These are phyloP conservation scores for Coenonympha arcania DNA, from an alignment of 2,888 invertebrate genomes.

Conservation along the genomic window DNA sequence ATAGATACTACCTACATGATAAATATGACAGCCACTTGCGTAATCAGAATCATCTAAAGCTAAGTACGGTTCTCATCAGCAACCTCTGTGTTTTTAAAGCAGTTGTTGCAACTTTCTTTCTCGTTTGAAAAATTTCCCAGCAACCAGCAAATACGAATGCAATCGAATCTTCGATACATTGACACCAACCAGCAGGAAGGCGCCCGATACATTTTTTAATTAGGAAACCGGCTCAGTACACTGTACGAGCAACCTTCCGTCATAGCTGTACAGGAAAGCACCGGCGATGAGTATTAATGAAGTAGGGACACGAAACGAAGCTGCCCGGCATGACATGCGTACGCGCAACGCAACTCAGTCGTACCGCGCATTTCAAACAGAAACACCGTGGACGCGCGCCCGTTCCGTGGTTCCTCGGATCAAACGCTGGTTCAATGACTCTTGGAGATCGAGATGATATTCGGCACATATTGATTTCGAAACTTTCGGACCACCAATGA, in stretches of 20 bases:
- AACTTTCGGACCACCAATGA: constrained; percentile 14
- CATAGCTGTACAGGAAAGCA: constrained; percentile 65
- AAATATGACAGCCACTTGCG: too few species aligned
- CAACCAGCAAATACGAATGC: constrained; percentile 2
- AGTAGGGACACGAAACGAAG: constrained; percentile 49
- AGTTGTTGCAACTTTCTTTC: neutral
- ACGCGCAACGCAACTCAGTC: constrained; percentile 53
- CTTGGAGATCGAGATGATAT: constrained; percentile 24
- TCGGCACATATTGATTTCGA: constrained; percentile 19
- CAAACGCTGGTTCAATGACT: constrained; percentile 28
- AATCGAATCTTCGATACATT: constrained; percentile 20
- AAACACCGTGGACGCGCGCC: constrained; percentile 41
- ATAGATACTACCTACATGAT: too few species aligned
- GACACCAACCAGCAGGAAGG: constrained; percentile 38
- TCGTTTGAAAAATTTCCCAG: constrained; percentile 3
- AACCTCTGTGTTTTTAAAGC: too few species aligned
- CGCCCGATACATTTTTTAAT: constrained; percentile 56
- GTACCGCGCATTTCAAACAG: constrained; percentile 58
- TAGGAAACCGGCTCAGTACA: constrained; percentile 69
- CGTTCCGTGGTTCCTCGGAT: constrained; percentile 13
- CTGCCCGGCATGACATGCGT: constrained; percentile 45
- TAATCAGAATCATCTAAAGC: too few species aligned
- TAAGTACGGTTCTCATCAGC: too few species aligned
- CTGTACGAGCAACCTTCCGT: constrained; percentile 69
- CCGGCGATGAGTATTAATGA: constrained; percentile 67